Evolutionary conservation across 2,113 vertebrate species (phyloP), one percentile per base, ranked within the genome.

Genomic region (Oostethus manadensis): DNA sequence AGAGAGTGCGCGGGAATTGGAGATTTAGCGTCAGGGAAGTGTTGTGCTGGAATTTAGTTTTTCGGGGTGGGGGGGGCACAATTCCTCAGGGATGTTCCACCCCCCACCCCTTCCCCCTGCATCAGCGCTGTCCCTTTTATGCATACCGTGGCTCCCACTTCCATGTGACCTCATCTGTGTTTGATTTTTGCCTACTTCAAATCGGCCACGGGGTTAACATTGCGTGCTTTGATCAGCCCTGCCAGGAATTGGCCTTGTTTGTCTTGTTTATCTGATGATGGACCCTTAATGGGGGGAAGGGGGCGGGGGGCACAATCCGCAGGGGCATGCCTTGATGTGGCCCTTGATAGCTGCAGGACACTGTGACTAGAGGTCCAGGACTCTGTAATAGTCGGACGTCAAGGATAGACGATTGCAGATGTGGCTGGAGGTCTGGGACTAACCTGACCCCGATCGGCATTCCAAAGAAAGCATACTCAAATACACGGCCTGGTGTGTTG

Each of bases 231-330:
- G 88, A 89, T 89, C 86, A 82, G 72, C 51, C 62, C 50, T 80
- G 79, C 81, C 80, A 88, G 82, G 79, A 89, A 89, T 85, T 78
- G 82, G 80, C 79, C 80, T 86, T 85, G 86, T 87, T 88, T 88
- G 85, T 89, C 80, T 88, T 83, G 83, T 88, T 88, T 88, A 87
- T 89, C 88, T 84, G 83, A 88, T 84, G 84, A 88, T 81, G 81
- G 84, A 73, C 81, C 77, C 84, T 82, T 82, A 82, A 82, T 84
- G 23, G 26, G 57, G 16, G 35, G 6, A 21, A 75, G 80, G 80
- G 61, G 78, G 78, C 69, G 73, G 78, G 78, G 73, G 73, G 72
- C 68, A 62, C 73, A 81, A 79, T 78, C 74, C 56, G 75, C 70
- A 69, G 65, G 70, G 70, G 50, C 68, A 79, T 81, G 83, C 84